phyloP scores from a whole-genome alignment of 2,888 invertebrate genomes.

The Euphydryas editha region DNA sequence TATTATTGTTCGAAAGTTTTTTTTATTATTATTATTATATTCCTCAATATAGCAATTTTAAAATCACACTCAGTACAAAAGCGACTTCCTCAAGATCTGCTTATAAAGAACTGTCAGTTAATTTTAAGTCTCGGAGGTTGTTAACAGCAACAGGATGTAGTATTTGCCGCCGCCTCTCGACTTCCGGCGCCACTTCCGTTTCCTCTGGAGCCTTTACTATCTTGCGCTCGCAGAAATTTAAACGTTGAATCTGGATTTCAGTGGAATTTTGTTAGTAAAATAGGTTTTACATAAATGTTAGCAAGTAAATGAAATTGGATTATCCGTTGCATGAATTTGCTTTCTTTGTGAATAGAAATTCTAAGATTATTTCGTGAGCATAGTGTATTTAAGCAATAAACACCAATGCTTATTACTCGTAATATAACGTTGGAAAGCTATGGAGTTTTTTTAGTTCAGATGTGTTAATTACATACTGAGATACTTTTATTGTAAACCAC shows the following conservation, averaged over 20 bases:
- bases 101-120: slow-evolving; percentile 33
- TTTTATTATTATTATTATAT: too few relatives aligned
- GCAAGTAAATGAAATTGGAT: slow-evolving; percentile 6
- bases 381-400: neutral
- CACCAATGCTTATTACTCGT: neutral
- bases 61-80: slow-evolving; percentile 7
- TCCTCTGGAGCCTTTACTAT: slow-evolving; percentile 40
- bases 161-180: slow-evolving; percentile 50
- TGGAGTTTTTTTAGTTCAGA: neutral
- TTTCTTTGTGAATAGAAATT: slow-evolving; percentile 31
- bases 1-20: too few relatives aligned
- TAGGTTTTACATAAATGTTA: slow-evolving; percentile 13
- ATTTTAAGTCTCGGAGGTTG: slow-evolving; percentile 41
- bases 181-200: slow-evolving; percentile 47
- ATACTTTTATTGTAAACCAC: neutral
- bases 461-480: neutral
- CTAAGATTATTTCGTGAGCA: slow-evolving; percentile 5
- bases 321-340: neutral
- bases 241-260: slow-evolving; percentile 23
- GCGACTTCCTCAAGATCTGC: slow-evolving; percentile 2
- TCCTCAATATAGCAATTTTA: neutral
- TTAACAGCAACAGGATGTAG: slow-evolving; percentile 49
- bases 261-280: slow-evolving; percentile 16
- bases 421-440: neutral
- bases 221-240: slow-evolving; percentile 27